These are phyloP conservation scores for Gallinago stenura DNA, from an alignment of 2,797 vertebrate species.

Conservation along the genomic window DNA sequence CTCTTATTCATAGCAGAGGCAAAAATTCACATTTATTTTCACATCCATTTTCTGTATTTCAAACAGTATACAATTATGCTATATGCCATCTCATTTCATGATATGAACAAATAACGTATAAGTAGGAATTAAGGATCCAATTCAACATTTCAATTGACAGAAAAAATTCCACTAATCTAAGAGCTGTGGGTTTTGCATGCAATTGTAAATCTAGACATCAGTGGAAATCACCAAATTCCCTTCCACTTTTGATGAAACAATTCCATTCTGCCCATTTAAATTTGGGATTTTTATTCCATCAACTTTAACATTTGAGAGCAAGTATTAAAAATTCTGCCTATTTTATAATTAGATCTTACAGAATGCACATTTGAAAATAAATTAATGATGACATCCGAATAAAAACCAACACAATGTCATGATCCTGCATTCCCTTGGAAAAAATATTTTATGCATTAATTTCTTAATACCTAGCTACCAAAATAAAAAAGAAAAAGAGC, in stretches of 20 bases:
- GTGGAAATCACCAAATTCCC: background rate
- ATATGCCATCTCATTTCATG: background rate
- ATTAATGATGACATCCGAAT: background rate
- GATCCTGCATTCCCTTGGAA: background rate
- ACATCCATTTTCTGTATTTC: background rate
- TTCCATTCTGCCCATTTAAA: background rate
- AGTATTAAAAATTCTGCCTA: background rate
- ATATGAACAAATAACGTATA: background rate
- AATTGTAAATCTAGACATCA: slow-evolving; percentile 3
- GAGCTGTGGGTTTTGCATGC: background rate
- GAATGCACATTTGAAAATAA: background rate
- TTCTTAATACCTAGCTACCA: background rate
- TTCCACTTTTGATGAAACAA: background rate
- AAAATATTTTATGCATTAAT: background rate
- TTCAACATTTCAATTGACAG: slow-evolving; percentile 16
- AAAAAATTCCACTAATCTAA: background rate
- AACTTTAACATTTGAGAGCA: background rate
- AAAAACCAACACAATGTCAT: background rate
- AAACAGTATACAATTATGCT: background rate
- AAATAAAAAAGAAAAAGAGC: background rate
- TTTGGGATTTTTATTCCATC: background rate
- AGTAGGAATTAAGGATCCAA: background rate
- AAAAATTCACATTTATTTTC: background rate
- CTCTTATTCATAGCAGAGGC: background rate
- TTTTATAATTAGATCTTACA: background rate